These are phyloP conservation scores for Hyaena hyaena DNA, from an alignment of 2,113 vertebrate genomes.

Conservation along the genomic window DNA sequence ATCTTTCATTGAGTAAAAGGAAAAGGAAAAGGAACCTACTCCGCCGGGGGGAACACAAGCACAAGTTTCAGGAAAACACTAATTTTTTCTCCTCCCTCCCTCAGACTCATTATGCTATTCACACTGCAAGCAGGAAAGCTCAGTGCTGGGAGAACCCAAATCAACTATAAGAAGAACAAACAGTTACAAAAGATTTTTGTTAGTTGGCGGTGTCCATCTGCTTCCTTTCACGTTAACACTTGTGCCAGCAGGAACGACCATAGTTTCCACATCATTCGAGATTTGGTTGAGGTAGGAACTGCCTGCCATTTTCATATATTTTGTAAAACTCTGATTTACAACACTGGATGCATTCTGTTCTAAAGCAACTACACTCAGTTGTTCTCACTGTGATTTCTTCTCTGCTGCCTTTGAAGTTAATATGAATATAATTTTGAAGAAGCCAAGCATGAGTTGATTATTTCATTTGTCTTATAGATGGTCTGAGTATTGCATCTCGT, in stretches of 20 bases:
- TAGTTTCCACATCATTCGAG: no score
- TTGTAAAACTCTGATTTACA: background rate
- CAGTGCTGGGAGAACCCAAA: no score
- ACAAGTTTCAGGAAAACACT: background rate
- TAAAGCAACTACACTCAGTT: background rate
- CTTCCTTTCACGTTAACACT: background rate
- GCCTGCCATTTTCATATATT: background rate
- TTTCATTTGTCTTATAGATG: background rate
- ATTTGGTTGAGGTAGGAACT: background rate
- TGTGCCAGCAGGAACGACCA: background rate
- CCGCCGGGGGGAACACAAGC: background rate
- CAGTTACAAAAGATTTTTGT: background rate
- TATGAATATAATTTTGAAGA: background rate
- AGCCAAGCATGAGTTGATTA: background rate
- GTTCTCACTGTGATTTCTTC: background rate
- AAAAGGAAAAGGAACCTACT: background rate
- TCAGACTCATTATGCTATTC: no score
- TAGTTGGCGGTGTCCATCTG: accelerated
- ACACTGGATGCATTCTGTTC: background rate
- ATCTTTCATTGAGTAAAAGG: background rate
- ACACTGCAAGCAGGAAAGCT: no score
- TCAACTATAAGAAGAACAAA: background rate
- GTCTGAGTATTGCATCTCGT: background rate
- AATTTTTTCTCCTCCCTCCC: background rate
- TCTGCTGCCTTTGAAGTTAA: background rate